These are phyloP conservation scores for Salpingus planirostris DNA, from an alignment of 2,888 invertebrate genomes.

Conservation along the genomic window DNA sequence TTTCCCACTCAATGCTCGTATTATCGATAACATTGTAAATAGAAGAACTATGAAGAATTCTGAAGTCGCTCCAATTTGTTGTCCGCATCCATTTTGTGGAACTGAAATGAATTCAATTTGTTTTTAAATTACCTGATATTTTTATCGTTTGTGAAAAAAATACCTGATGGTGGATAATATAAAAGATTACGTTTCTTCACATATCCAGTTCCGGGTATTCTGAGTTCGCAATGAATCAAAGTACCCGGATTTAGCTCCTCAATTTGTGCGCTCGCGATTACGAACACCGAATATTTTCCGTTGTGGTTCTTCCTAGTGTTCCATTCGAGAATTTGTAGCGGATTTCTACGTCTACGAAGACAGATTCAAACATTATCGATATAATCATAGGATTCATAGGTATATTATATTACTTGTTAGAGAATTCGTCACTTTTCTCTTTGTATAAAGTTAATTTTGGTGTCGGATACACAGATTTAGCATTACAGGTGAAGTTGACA, in stretches of 20 bases:
- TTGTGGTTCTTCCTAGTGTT: conserved; percentile 30
- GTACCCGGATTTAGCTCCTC: conserved; percentile 31
- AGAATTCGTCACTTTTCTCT: conserved; percentile 27
- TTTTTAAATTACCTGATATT: too few relatives aligned
- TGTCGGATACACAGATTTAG: conserved; percentile 39
- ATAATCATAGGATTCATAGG: too few relatives aligned
- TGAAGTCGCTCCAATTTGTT: too few relatives aligned
- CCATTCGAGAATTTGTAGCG: conserved; percentile 35
- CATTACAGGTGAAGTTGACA: conserved; percentile 42
- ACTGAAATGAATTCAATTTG: conserved; percentile 2
- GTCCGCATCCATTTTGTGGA: conserved; percentile 5
- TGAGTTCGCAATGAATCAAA: conserved; percentile 37
- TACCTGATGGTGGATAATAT: conserved; percentile 31
- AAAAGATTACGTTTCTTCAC: conserved; percentile 36
- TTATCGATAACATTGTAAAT: too few relatives aligned
- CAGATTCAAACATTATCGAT: too few relatives aligned
- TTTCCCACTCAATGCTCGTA: too few relatives aligned
- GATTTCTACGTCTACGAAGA: too few relatives aligned
- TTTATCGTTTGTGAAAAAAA: background rate
- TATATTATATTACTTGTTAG: conserved; percentile 23
- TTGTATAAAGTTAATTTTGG: conserved; percentile 38
- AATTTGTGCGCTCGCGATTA: conserved; percentile 28
- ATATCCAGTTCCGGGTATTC: conserved; percentile 40
- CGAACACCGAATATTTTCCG: conserved; percentile 31
- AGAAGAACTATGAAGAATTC: too few relatives aligned